Base-by-base conservation (phyloP, 2,113 vertebrate genomes). In the Takifugu flavidus region DNA sequence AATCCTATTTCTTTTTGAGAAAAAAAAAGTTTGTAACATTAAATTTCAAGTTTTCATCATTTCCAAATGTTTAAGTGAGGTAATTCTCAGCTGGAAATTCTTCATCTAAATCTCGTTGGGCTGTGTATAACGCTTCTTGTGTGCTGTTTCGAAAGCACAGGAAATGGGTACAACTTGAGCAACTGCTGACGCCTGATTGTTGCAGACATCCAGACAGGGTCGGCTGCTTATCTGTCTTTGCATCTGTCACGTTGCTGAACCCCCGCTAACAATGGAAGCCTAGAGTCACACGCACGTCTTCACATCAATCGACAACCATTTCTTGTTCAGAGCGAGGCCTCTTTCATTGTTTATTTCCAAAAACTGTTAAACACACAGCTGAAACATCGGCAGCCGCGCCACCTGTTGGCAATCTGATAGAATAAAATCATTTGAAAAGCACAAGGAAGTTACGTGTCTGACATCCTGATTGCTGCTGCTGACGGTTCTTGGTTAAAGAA, bases 61-160 rank as follows among this genome's bases (percentile, higher is more conserved):
- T 65, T 45, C 50, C 13, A 44, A 1, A 25, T 53, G 7, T 45
- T 8, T 2, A 1, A 62, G 27, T 62, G 71, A 49, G 15, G 15
- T 6, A 3, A 46, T 28, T 10, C 26, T 4, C 20, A 11, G 1
- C 14, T 61, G 70, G 75, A 80, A 80, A 47, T 0, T 61, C n/a
- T 62, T 50, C 2, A 13, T 69, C 46, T 46, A 14, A 66, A 61
- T 83, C 77, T 6, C 31, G 8, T 39, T 39, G 34, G 5, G 31
- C 5, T 5, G 4, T 34, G 6, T 49, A 50, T 65, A 67, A 75
- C 68, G 58, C 56, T 65, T 64, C 53, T 67, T 8, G 2, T 53
- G 27, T 70, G 20, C 63, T 72, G 63, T 54, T 39, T 54, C 44
- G 12, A 79, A 79, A 80, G 78, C 84, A 86, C 84, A 91, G 88